Base-by-base conservation (phyloP, 2,797 vertebrate genomes). In the Sciurus carolinensis region DNA sequence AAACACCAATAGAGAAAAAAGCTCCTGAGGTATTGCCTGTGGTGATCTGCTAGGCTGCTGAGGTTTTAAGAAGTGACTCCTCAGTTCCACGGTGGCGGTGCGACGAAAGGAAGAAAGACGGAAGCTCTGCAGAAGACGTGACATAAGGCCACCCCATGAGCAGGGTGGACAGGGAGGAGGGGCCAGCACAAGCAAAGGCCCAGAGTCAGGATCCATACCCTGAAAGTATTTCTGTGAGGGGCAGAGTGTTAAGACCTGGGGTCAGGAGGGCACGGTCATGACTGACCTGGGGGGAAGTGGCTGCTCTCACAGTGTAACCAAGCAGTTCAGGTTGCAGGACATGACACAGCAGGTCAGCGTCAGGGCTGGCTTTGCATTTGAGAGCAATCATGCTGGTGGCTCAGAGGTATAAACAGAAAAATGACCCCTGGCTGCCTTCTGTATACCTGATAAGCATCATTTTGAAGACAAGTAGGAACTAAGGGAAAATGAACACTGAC, bases 21-120 rank as follows among this genome's bases (percentile, higher is more conserved):
- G 20, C 0, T 1, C 8, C 36, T 66, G 20, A 47, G 64, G 36
- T 57, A 64, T n/a, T 69, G 26, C 54, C 18, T 8, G 7, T 0
- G 0, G 77, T 64, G n/a, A 54, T 0, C 33, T 24, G 13, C 14
- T n/a, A 0, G 6, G 22, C 13, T 57, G 20, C 13, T 28, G 0
- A 87, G 15, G 28, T 7, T 81, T 36, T 9, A 5, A 44, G 15
- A 76, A 81, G 42, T 67, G 66, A 77, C 39, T 47, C 3, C 0
- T n/a, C 36, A 47, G 12, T 33, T 42, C 33, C 72, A 15, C n/a
- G 6, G 11, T 1, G 4, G 10, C 18, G 24, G 62, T 17, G 4
- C 50, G 15, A 1, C 3, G 11, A 28, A 11, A 52, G 4, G 18
- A 72, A 50, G 54, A 30, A 33, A 0, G 0, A 14, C 10, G 12